phyloP scores from a whole-genome alignment of 2,113 vertebrate species.

The Tonatia bakeri region DNA sequence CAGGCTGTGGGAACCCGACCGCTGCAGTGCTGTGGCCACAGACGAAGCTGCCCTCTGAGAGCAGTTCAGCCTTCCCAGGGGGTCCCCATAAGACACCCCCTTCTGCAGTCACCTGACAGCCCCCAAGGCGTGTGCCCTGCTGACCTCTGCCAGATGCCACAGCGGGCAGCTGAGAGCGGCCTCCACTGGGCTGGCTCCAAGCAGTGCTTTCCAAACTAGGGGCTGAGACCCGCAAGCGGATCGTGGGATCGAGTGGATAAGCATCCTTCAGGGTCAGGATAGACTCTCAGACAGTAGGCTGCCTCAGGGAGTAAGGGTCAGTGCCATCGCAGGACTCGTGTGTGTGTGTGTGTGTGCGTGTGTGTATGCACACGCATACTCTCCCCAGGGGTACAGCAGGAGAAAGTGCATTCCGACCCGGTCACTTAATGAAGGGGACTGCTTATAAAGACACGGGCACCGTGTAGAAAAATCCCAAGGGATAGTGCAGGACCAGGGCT shows the following conservation, averaged over 20 bases:
- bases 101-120: not conserved
- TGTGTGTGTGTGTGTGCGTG: not conserved
- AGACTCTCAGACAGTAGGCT: not conserved
- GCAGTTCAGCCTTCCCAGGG: not conserved
- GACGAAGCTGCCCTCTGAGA: not conserved
- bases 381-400: not conserved
- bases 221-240: not conserved
- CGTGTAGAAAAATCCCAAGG: not conserved
- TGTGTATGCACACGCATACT: too few species aligned
- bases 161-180: not conserved
- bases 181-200: not conserved
- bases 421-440: not conserved
- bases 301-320: not conserved
- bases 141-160: not conserved
- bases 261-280: not conserved
- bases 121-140: not conserved
- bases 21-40: not conserved
- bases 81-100: not conserved
- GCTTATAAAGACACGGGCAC: not conserved
- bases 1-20: not conserved
- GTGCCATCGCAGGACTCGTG: not conserved
- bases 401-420: not conserved
- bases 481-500: not conserved
- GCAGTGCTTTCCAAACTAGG: not conserved
- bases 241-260: not conserved